Base-by-base conservation (phyloP, 2,797 vertebrate genomes). In the Paguma larvata region DNA sequence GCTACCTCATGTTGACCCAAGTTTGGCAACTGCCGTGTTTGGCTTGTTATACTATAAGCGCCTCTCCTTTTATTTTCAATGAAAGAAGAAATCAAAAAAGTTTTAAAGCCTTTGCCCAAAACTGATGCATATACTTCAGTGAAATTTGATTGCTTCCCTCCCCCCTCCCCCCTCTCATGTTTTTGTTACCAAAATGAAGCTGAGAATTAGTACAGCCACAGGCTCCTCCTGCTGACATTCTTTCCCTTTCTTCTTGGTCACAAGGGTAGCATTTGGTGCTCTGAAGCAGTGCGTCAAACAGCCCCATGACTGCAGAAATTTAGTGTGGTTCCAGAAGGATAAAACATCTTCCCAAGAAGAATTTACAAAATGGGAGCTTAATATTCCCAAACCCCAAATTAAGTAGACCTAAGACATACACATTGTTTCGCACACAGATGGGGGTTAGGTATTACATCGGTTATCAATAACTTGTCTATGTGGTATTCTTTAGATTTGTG, bases 1-100 rank as follows among this genome's bases (percentile, higher is more conserved):
- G 84, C 5, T 85, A n/a, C 65, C 56, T 46, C 67, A 86, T 65
- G 5, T 21, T 89, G 82, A 95, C 85, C 79, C 75, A 44, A 88
- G 83, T 88, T 95, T 59, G 13, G 25, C 73, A 91, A 92, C 68
- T 85, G 11, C 82, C 80, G 32, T 67, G 14, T 95, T 92, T 86
- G 88, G n/a, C n/a, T 87, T 34, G 13, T 85, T 70, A 63, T 73
- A 18, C 27, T 14, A 1, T 70, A 73, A 75, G 12, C 48, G 25
- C 32, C 70, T 88, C 34, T 82, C 72, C 72, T 72, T 97, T 85
- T 51, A 80, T 46, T 67, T 95, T 93, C 88, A 80, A 15, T 38
- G 59, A 75, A 56, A 79, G 38, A 75, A 85, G 80, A 93, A 59
- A 79, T 68, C 19, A 44, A 59, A 80, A 90, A 89, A 70, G 63